phyloP scores from a whole-genome alignment of 2,113 vertebrate genomes.

The Etheostoma cragini region DNA sequence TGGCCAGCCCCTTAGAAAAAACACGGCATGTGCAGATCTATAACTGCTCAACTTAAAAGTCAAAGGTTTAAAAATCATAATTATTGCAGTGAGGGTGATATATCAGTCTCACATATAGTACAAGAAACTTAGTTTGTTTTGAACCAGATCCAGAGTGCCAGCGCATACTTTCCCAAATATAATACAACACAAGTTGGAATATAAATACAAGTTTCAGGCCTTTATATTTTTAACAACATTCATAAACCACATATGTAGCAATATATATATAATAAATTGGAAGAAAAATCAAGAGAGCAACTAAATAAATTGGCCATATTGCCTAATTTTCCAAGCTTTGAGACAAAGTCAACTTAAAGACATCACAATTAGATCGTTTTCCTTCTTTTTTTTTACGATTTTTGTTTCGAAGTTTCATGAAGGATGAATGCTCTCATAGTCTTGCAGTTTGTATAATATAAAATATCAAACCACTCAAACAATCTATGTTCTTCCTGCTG shows the following conservation, averaged over 20 bases:
- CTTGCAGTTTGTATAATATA: not conserved
- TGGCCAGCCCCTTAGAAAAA: not conserved
- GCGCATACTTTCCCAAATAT: too few relatives aligned
- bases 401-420: not conserved
- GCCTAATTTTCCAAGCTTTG: not conserved
- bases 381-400: not conserved
- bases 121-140: not conserved
- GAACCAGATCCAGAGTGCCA: not conserved
- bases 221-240: not conserved
- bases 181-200: not conserved
- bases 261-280: not conserved
- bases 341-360: not conserved
- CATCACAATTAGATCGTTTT: not conserved
- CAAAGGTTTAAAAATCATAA: not conserved
- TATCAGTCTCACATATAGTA: not conserved
- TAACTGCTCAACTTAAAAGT: not conserved
- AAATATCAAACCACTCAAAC: not conserved
- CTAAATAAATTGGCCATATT: not conserved
- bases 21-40: not conserved
- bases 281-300: not conserved
- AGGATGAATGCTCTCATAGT: not conserved
- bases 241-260: not conserved
- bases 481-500: not conserved
- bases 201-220: not conserved
- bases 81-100: not conserved